Base-by-base conservation (phyloP, 1,140 invertebrate species). In the Drosophila yakuba region DNA sequence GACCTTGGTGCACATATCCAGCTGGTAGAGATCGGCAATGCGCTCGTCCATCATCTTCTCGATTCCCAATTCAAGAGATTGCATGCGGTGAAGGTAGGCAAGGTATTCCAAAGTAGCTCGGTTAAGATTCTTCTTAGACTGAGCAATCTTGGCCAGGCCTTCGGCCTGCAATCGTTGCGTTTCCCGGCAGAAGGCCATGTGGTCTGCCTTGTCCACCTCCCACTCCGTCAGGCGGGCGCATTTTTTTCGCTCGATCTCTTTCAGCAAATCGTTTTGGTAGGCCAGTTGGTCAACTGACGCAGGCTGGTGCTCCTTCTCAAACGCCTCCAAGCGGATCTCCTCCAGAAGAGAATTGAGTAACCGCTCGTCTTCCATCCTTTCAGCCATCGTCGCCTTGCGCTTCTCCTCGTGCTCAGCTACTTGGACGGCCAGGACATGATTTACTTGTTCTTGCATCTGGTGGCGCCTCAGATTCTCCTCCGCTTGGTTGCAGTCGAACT, bases 1-100 rank as follows among this genome's bases (percentile, higher is more conserved):
- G 7, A 52, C 66, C 72, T 91, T 91, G 25, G 86, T 91, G 51
- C 90, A 91, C 0, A 71, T 20, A 36, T 91, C 90, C 12, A 91
- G 62, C 25, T 82, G 80, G 25, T 57, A 51, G 8, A 91, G 76
- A 59, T 91, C 90, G 17, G 78, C 86, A 3, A 63, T 88, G 56
- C 90, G 83, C 23, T 84, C 75, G 17, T 90, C 59, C 63, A 77
- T 68, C 83, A 82, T 74, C 52, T 91, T 77, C 43, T 85, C 73
- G 5, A 84, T 82, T 54, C 80, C 83, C 41, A 79, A 15, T 35
- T 91, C 85, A 1, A 91, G 52, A 2, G 73, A 41, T 17, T 91
- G 90, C 85, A 91, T 79, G 6, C 77, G 68, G 0, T 74, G 73
- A 25, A 78, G 74, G 61, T 88, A 91, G 11, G 54, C 64, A 4